phyloP scores from a whole-genome alignment of 2,888 invertebrate genomes.

The Macroteleia sp. region DNA sequence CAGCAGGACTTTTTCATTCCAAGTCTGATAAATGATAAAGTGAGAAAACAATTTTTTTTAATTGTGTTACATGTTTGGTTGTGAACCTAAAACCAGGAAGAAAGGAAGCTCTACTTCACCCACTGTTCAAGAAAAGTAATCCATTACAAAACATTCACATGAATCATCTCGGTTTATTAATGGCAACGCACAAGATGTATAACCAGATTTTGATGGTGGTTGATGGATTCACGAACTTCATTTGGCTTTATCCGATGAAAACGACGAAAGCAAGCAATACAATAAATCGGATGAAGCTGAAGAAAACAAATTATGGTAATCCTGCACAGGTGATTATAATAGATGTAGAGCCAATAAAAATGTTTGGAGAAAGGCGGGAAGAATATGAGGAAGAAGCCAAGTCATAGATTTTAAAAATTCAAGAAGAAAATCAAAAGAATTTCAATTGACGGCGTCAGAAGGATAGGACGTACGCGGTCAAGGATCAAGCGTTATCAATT shows the following conservation, averaged over 20 bases:
- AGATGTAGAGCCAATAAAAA: too few relatives aligned
- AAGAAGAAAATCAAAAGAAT: too few relatives aligned
- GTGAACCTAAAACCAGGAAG: slow-evolving; percentile 17
- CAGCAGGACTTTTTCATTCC: slow-evolving; percentile 36
- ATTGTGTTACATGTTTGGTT: slow-evolving; percentile 46
- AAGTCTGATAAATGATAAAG: slow-evolving; percentile 20
- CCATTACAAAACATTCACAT: slow-evolving; percentile 34
- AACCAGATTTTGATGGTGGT: slow-evolving; percentile 2
- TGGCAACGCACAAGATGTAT: slow-evolving; percentile 4
- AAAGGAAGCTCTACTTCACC: slow-evolving; percentile 26
- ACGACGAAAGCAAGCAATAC: slow-evolving; percentile 18
- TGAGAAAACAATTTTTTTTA: slow-evolving; percentile 27
- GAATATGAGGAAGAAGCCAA: too few relatives aligned
- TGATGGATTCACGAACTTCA: slow-evolving; percentile 13
- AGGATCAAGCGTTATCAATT: too few relatives aligned
- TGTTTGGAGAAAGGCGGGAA: too few relatives aligned
- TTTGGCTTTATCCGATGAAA: slow-evolving; percentile 25
- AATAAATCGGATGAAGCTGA: slow-evolving; percentile 70
- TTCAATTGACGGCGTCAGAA: too few relatives aligned
- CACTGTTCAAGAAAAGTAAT: slow-evolving; percentile 30
- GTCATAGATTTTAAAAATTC: too few relatives aligned
- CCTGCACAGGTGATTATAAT: slow-evolving; percentile 70
- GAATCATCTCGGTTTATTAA: slow-evolving; percentile 19
- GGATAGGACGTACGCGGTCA: too few relatives aligned
- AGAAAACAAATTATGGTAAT: slow-evolving; percentile 76